phyloP scores from a whole-genome alignment of 2,113 vertebrate genomes.

The Oreochromis tanganicae region DNA sequence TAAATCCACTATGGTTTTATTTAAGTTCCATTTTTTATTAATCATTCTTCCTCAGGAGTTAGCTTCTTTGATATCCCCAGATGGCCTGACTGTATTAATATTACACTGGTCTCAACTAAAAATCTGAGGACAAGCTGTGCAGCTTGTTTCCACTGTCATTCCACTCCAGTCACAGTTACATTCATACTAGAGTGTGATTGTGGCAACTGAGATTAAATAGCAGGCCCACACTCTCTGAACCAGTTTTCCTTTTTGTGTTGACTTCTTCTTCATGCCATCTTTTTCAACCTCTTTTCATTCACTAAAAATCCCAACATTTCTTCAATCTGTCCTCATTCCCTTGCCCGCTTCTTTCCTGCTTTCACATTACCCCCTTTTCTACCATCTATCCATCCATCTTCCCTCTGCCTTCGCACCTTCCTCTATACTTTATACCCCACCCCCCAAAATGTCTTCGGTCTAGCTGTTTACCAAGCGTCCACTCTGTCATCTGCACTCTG shows the following conservation, averaged over 20 bases:
- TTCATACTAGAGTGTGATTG: background rate
- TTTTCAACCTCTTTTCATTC: background rate
- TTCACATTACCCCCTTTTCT: background rate
- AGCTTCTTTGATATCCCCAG: background rate
- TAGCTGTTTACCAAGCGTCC: constrained; percentile 33
- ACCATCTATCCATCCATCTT: background rate
- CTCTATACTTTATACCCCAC: background rate
- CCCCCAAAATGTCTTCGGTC: background rate
- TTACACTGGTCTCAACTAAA: constrained; percentile 12
- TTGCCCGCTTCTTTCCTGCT: background rate
- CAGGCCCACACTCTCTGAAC: background rate
- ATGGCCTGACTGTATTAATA: constrained; percentile 18
- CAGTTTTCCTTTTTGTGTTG: background rate
- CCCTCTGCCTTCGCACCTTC: background rate
- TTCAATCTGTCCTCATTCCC: background rate
- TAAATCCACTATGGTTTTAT: background rate
- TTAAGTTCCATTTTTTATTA: background rate
- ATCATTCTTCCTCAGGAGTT: background rate
- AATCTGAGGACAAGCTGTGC: background rate
- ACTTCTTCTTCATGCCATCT: background rate
- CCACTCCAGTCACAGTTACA: background rate
- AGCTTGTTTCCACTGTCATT: background rate
- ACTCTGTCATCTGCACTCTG: constrained; percentile 36
- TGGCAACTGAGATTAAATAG: background rate
- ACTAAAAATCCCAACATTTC: background rate